phyloP scores from a whole-genome alignment of 2,113 vertebrate species.

The Aythya baeri region DNA sequence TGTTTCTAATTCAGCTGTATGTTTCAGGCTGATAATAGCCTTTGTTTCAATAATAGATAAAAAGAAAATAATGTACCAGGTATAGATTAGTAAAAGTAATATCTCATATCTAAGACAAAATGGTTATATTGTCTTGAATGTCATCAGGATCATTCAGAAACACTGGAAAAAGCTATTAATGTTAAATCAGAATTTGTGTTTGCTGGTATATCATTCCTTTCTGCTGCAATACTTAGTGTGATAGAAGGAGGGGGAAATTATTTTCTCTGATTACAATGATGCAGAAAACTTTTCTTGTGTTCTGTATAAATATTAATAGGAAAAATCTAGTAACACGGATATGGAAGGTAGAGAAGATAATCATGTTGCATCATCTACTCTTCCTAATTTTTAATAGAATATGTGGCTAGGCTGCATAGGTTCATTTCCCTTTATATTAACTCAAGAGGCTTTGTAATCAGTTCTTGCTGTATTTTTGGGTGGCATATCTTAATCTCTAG shows the following conservation, averaged over 20 bases:
- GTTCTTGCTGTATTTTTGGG: background rate
- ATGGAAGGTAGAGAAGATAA: background rate
- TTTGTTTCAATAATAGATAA: slow-evolving; percentile 57
- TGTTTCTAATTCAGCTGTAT: slow-evolving; percentile 19
- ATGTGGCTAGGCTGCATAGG: background rate
- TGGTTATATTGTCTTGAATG: background rate
- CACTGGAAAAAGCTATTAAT: slow-evolving; percentile 25
- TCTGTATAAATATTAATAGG: slow-evolving; percentile 54
- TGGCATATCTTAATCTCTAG: slow-evolving; percentile 14
- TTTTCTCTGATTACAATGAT: slow-evolving; percentile 52
- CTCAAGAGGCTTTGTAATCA: slow-evolving; percentile 28
- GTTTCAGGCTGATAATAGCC: slow-evolving; percentile 48
- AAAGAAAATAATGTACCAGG: slow-evolving; percentile 16
- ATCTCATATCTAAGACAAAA: slow-evolving; percentile 21
- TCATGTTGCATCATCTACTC: background rate
- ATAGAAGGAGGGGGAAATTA: background rate
- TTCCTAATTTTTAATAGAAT: slow-evolving; percentile 42
- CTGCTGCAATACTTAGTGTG: background rate
- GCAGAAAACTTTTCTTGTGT: slow-evolving; percentile 17
- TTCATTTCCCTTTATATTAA: slow-evolving; percentile 25
- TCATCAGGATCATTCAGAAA: slow-evolving; percentile 30
- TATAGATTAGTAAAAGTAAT: slow-evolving; percentile 15
- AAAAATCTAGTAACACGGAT: background rate
- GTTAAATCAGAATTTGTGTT: slow-evolving; percentile 22
- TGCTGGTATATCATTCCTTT: background rate